Conservation (phyloP, 1,140 invertebrate species). For the Pseudomyrmex pallidus region DNA sequence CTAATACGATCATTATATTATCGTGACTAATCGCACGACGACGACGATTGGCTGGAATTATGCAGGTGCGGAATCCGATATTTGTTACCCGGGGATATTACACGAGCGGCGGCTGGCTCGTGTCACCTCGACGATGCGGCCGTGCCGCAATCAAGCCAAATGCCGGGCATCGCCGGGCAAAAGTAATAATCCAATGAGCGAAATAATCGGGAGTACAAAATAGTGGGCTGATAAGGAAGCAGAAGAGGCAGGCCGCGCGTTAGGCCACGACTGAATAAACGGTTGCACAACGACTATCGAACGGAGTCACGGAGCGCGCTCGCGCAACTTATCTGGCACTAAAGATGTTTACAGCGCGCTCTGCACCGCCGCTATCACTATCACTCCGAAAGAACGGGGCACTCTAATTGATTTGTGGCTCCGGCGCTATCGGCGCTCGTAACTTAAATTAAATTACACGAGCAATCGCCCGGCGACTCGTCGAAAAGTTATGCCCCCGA, state of each 20-base stretch:
- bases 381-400: constrained; percentile 76
- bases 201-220: constrained; percentile 81
- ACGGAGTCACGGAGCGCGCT: constrained; percentile 34
- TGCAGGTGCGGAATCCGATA: not conserved
- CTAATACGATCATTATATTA: constrained; percentile 22
- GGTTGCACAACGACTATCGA: constrained; percentile 14
- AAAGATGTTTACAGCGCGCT: constrained; percentile 83
- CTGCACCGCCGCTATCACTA: constrained; percentile 79
- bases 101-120: not conserved
- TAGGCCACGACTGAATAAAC: constrained; percentile 21
- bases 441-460: constrained; percentile 83
- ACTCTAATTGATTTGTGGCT: constrained; percentile 83
- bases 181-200: constrained; percentile 72
- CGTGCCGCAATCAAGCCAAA: constrained; percentile 10
- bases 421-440: constrained; percentile 77
- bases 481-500: constrained; percentile 64
- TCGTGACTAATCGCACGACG: constrained; percentile 7
- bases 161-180: constrained; percentile 11
- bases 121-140: constrained; percentile 6
- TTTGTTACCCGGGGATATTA: constrained; percentile 5
- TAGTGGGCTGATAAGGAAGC: constrained; percentile 74
- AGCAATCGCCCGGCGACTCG: constrained; percentile 63
- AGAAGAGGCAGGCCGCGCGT: constrained; percentile 30
- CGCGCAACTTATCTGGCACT: constrained; percentile 80
- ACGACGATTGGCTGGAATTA: constrained; percentile 4